These are phyloP conservation scores for Pseudochromis fuscus DNA, from an alignment of 2,797 vertebrate genomes.

Conservation along the genomic window DNA sequence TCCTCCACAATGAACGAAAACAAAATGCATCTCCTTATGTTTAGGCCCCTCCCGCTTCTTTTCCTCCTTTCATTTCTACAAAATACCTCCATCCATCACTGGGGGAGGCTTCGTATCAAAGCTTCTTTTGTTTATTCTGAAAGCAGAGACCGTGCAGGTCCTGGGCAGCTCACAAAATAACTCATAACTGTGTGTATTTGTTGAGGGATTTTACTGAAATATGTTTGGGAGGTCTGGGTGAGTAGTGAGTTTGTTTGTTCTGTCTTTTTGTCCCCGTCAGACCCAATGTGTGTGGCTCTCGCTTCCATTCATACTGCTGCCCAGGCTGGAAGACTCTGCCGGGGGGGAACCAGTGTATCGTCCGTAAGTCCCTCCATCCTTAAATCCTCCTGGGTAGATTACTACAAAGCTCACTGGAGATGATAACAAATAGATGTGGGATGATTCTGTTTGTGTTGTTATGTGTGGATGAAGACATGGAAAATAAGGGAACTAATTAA, in stretches of 20 bases:
- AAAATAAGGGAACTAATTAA: neutral
- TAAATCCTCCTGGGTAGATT: constrained; percentile 28
- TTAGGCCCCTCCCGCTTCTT: constrained; percentile 24
- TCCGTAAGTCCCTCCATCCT: constrained; percentile 90
- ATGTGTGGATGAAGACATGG: neutral
- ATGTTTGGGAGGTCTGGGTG: constrained; percentile 56
- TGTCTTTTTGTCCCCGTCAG: constrained; percentile 79
- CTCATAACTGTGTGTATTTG: constrained; percentile 62
- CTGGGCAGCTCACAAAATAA: constrained; percentile 54
- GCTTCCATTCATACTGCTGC: constrained; percentile 98
- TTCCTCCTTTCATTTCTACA: constrained; percentile 16
- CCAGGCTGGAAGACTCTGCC: constrained; percentile 99
- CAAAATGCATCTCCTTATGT: constrained; percentile 55
- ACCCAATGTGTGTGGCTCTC: constrained; percentile 98
- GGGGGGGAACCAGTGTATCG: constrained; percentile 98
- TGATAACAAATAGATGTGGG: constrained; percentile 10
- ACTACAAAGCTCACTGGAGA: neutral
- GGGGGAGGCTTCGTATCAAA: constrained; percentile 56
- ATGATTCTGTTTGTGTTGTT: constrained; percentile 16
- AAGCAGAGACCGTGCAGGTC: constrained; percentile 45
- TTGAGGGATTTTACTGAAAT: constrained; percentile 55
- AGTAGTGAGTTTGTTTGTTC: constrained; percentile 60
- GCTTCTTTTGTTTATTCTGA: constrained; percentile 64
- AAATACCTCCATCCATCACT: constrained; percentile 63
- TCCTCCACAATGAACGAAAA: constrained; percentile 60